Evolutionary conservation across 2,797 vertebrate genomes (phyloP), one percentile per base, ranked within the genome.

Genomic region (Apogon hyalosoma): DNA sequence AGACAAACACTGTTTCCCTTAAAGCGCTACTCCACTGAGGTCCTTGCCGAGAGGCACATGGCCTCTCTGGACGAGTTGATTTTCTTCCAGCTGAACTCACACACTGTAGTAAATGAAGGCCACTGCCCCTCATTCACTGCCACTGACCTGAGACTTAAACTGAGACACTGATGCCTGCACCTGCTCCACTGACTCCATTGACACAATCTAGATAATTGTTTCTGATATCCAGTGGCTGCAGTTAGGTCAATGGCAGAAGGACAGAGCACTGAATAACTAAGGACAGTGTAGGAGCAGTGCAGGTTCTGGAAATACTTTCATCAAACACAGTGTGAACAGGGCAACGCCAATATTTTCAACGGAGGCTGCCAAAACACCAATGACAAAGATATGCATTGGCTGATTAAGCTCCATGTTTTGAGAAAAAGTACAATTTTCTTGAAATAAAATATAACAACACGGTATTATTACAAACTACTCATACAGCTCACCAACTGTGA

Each of bases 141-240:
- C 73, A 69, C 57, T 84, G 79, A 88, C 76, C 80, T 69, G 59
- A 54, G 73, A 68, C 56, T 72, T 79, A 57, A 40, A 69, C 62
- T 52, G 39, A 46, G 54, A 73, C 63, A 62, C 51, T 31, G 61
- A 74, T 58, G 69, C 63, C 71, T 69, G 76, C 69, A 68, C 76
- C 81, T 77, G 79, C 85, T 72, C 60, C 76, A 73, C 69, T 80
- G 61, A 72, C 63, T 73, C 64, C 45, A 75, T 81, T 89, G 83
- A 90, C 67, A 65, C 83, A 24, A 81, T 82, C 55, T 63, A 40
- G 70, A 75, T 87, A 88, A 89, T 88, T 84, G 83, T 72, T 65
- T 64, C 42, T 74, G 78, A 86, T 88, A 60, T 86, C 56, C 63
- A 3, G 69, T 53, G 75, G 71, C 60, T 80, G 74, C 55, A 49